These are phyloP conservation scores for Muricea muricata DNA, from an alignment of 92 coral and sea anemone species.

Conservation along the genomic window DNA sequence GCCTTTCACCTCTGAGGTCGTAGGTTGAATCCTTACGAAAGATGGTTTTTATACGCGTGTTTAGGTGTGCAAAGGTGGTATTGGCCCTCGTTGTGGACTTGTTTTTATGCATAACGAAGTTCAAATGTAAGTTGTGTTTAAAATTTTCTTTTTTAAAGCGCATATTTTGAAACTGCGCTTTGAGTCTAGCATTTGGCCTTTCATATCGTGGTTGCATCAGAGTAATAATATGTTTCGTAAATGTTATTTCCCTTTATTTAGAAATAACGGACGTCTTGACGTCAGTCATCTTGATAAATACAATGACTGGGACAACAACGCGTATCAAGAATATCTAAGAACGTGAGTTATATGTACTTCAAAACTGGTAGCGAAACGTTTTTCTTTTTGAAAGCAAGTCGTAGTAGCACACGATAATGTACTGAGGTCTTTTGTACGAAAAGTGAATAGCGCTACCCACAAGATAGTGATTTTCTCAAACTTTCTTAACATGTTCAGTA, in stretches of 20 bases:
- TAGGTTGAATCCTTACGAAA: not conserved
- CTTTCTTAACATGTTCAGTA: too few species aligned
- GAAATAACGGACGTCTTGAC: constrained; percentile 57
- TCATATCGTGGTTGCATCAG: too few species aligned
- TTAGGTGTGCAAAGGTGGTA: constrained; percentile 88
- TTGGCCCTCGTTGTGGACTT: constrained; percentile 91
- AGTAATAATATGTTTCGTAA: not conserved
- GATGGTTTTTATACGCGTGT: not conserved
- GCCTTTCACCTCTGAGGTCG: too few species aligned
- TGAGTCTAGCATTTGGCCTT: too few species aligned
- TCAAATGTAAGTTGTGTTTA: constrained; percentile 68
- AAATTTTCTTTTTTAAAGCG: too few species aligned
- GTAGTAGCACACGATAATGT: too few species aligned
- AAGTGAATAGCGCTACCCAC: too few species aligned
- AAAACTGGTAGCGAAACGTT: not conserved
- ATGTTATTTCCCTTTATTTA: not conserved
- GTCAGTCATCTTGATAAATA: constrained; percentile 76
- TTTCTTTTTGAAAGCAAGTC: too few species aligned
- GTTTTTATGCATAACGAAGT: constrained; percentile 88
- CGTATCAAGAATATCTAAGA: constrained; percentile 69
- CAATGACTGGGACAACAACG: constrained; percentile 86
- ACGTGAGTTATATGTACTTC: too few species aligned
- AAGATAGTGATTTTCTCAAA: too few species aligned
- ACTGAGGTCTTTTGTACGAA: too few species aligned
- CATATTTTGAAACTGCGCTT: too few species aligned